Conservation (phyloP, 2,113 vertebrate species). For the Leucoraja erinaceus region DNA sequence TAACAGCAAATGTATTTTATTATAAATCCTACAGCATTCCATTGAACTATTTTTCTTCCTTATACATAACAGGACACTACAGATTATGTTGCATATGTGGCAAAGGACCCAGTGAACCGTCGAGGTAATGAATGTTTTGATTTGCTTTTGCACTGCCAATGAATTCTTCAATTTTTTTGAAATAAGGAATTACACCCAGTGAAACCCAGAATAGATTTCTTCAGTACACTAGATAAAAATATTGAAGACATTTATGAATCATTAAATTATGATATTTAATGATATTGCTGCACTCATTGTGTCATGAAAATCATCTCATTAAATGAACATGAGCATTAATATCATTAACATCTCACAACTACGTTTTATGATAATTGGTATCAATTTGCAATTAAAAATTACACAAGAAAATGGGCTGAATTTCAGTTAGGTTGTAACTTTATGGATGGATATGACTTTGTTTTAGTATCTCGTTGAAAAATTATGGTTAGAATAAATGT, state of each 20-base stretch:
- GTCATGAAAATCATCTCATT: neutral
- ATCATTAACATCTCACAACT: neutral
- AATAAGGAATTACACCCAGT: neutral
- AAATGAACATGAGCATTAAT: neutral
- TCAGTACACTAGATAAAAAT: neutral
- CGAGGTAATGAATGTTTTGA: constrained; percentile 68
- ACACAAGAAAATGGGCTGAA: neutral
- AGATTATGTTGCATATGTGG: constrained; percentile 92
- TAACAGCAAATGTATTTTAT: neutral
- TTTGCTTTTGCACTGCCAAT: neutral
- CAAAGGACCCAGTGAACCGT: constrained; percentile 94
- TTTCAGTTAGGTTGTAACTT: neutral
- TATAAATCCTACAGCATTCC: neutral
- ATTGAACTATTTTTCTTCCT: constrained; percentile 42
- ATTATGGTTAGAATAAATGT: neutral
- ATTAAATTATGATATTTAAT: neutral
- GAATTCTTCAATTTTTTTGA: neutral
- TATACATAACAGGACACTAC: constrained; percentile 74
- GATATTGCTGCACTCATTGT: neutral
- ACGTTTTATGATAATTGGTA: neutral
- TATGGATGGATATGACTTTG: neutral
- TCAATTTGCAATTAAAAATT: neutral
- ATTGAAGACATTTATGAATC: neutral
- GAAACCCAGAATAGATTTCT: neutral
- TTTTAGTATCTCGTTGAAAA: neutral